phyloP scores from a whole-genome alignment of 2,797 vertebrate genomes.

The Macrochelys suwanniensis region DNA sequence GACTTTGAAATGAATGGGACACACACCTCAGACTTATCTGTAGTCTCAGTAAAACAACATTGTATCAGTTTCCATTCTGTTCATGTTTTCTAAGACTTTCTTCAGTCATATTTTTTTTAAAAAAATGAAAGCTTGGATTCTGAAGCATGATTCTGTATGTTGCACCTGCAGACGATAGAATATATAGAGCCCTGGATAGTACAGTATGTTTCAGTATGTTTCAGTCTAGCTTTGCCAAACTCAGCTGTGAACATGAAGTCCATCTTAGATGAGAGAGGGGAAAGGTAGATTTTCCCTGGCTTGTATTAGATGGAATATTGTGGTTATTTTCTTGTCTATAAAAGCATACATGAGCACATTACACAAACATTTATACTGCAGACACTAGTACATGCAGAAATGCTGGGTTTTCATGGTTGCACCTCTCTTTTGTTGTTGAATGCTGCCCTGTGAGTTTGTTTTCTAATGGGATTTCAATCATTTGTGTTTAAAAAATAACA shows the following conservation, averaged over 20 bases:
- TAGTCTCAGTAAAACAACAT: background rate
- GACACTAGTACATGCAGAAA: background rate
- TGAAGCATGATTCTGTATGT: background rate
- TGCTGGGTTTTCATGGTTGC: background rate
- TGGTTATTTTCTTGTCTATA: background rate
- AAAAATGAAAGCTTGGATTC: background rate
- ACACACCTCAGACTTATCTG: background rate
- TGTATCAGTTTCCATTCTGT: background rate
- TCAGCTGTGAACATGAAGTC: background rate
- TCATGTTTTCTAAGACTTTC: background rate
- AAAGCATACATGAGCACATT: rapidly evolving
- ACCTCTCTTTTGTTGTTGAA: background rate
- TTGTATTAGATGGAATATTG: background rate
- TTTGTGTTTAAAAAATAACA: background rate
- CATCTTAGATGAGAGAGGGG: background rate
- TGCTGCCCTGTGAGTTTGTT: background rate
- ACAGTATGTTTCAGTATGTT: background rate
- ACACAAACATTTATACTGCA: background rate
- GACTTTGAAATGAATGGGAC: background rate
- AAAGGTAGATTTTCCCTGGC: background rate
- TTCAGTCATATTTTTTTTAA: background rate
- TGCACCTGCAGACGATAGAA: background rate
- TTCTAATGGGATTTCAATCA: background rate
- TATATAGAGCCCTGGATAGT: background rate
- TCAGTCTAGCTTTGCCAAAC: background rate